Evolutionary conservation across 2,888 invertebrate species (phyloP).

Genomic region (Drosophila neotestacea): DNA sequence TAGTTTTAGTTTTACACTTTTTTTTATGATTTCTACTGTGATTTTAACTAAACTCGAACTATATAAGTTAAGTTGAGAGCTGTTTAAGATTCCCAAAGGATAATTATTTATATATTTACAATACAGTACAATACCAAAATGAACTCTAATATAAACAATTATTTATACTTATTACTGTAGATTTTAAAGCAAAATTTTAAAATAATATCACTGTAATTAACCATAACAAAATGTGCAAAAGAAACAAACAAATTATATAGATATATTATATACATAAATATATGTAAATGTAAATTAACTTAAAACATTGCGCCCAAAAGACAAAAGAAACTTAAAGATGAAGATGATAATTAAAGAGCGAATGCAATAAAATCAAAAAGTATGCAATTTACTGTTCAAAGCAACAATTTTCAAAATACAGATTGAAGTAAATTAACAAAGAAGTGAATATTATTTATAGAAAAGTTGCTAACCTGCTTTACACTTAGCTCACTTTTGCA

Average conservation of each 20-base stretch:
- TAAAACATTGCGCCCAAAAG: conserved; percentile 73
- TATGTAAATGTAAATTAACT: conserved; percentile 57
- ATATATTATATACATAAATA: conserved; percentile 45
- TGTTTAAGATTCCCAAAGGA: conserved; percentile 59
- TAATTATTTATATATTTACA: conserved; percentile 75
- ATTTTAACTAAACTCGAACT: conserved; percentile 64
- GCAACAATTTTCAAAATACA: conserved; percentile 45
- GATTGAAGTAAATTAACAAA: conserved; percentile 21
- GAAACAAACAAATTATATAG: conserved; percentile 41
- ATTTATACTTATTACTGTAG: conserved; percentile 73
- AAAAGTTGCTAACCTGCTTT: conserved; percentile 66
- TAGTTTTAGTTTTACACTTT: conserved; percentile 53
- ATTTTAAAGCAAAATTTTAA: conserved; percentile 67
- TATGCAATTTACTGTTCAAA: conserved; percentile 76
- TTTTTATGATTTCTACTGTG: conserved; percentile 74
- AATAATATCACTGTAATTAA: conserved; percentile 78
- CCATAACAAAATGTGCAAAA: conserved; percentile 52
- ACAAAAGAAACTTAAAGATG: conserved; percentile 46
- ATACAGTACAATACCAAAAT: conserved; percentile 62
- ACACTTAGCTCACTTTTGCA: conserved; percentile 71
- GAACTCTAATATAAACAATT: conserved; percentile 59
- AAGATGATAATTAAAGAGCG: conserved; percentile 23
- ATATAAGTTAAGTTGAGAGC: conserved; percentile 64
- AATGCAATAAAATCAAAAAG: conserved; percentile 66
- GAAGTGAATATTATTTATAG: conserved; percentile 53